A percentile compares a stretch with the other conserved stretches of the same genome.
Evolutionary conservation across 2,113 vertebrate species (phyloP).

Genomic region (Oreochromis spilurus): DNA sequence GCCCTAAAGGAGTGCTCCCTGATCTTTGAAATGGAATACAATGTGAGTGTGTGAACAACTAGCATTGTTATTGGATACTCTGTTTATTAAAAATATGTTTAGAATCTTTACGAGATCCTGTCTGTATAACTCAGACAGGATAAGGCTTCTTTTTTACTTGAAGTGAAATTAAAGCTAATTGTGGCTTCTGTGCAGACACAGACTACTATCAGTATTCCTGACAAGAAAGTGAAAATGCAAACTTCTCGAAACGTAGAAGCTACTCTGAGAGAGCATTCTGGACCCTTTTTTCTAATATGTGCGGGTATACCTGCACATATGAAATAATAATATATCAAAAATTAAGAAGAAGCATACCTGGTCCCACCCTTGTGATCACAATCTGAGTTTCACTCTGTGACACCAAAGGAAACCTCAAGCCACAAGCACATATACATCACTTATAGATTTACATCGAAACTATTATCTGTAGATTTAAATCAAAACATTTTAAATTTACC

Average conservation of each 20-base stretch:
- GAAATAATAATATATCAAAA: neutral
- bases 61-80: neutral
- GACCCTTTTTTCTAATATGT: neutral
- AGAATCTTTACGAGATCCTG: neutral
- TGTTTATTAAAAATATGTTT: neutral
- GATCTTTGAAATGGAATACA: rapidly evolving
- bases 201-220: neutral
- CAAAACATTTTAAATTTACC: neutral
- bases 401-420: neutral
- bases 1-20: neutral
- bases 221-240: neutral
- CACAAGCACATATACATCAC: neutral
- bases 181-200: neutral
- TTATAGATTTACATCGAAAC: rapidly evolving
- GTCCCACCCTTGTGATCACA: neutral
- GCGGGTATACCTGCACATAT: neutral
- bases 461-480: neutral
- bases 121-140: neutral
- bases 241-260: neutral
- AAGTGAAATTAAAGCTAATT: neutral
- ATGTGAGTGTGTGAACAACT: neutral
- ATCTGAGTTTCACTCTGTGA: neutral
- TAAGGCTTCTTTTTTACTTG: neutral
- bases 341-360: neutral
- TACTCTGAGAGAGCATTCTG: neutral